phyloP scores from a whole-genome alignment of 2,797 vertebrate species.

The Capromys pilorides region DNA sequence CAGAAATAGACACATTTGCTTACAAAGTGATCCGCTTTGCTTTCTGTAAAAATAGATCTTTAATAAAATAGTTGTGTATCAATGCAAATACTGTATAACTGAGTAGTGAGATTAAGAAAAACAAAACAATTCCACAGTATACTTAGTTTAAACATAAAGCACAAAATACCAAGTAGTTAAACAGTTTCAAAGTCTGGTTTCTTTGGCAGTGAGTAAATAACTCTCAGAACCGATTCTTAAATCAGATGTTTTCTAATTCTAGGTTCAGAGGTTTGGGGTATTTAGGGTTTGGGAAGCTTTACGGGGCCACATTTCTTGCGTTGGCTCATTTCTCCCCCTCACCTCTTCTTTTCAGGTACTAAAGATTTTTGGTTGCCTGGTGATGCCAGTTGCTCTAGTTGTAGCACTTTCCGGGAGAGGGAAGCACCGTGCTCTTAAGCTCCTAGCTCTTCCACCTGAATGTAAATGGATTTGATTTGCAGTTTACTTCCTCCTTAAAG shows the following conservation, averaged over 20 bases:
- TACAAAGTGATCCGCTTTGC: neutral
- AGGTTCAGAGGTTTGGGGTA: neutral
- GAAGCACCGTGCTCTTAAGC: neutral
- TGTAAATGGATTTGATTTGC: neutral
- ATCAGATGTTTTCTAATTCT: neutral
- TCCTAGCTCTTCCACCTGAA: neutral
- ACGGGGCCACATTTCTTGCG: neutral
- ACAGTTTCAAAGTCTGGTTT: neutral
- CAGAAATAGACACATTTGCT: neutral
- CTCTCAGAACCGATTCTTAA: neutral
- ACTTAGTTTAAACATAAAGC: neutral
- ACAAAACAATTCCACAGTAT: neutral
- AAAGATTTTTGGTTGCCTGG: neutral
- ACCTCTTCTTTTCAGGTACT: neutral
- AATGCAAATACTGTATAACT: neutral
- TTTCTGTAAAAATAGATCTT: neutral
- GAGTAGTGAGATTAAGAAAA: neutral
- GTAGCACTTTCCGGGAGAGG: rapidly evolving
- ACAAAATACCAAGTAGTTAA: slow-evolving; percentile 3
- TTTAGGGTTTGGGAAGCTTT: neutral
- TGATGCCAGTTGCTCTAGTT: neutral
- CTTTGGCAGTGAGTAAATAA: neutral
- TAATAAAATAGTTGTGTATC: neutral
- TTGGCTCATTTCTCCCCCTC: neutral
- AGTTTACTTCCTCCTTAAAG: neutral